These are phyloP conservation scores for Clarias magur DNA, from an alignment of 2,113 vertebrate genomes.

Conservation along the genomic window DNA sequence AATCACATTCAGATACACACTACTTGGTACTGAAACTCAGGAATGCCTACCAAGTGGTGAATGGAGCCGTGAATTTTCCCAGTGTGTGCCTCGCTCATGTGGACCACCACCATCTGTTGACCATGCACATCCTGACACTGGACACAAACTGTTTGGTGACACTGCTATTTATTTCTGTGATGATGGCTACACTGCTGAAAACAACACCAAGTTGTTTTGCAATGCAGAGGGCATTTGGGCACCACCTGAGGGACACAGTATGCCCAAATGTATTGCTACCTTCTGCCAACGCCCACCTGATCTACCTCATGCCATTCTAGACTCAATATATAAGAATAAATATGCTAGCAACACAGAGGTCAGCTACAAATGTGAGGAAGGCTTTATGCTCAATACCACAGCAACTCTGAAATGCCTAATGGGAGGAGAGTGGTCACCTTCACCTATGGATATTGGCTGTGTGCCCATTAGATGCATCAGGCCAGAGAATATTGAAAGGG, in stretches of 20 bases:
- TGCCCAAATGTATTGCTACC: slow-evolving; percentile 88
- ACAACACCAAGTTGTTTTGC: slow-evolving; percentile 89
- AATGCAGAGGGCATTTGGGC: slow-evolving; percentile 89
- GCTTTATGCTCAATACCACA: slow-evolving; percentile 89
- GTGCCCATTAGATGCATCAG: slow-evolving; percentile 89
- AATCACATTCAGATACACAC: slow-evolving; percentile 79
- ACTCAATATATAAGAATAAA: slow-evolving; percentile 85
- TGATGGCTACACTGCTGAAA: slow-evolving; percentile 87
- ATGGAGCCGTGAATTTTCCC: slow-evolving; percentile 83
- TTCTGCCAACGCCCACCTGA: slow-evolving; percentile 88
- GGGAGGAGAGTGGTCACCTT: slow-evolving; percentile 90
- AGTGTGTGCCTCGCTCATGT: slow-evolving; percentile 91
- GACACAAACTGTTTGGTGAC: slow-evolving; percentile 90
- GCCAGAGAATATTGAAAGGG: slow-evolving; percentile 80
- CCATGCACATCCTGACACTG: slow-evolving; percentile 86
- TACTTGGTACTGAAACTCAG: slow-evolving; percentile 82
- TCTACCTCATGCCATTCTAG: slow-evolving; percentile 85
- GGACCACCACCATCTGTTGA: slow-evolving; percentile 88
- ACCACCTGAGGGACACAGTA: slow-evolving; percentile 77
- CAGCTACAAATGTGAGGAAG: slow-evolving; percentile 94
- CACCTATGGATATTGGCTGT: slow-evolving; percentile 83
- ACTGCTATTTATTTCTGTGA: slow-evolving; percentile 90
- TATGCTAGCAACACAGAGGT: slow-evolving; percentile 84
- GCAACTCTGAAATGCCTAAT: slow-evolving; percentile 84
- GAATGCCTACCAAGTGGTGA: slow-evolving; percentile 83